Evolutionary conservation across 2,113 vertebrate genomes (phyloP).

Genomic region (Stigmatopora argus): DNA sequence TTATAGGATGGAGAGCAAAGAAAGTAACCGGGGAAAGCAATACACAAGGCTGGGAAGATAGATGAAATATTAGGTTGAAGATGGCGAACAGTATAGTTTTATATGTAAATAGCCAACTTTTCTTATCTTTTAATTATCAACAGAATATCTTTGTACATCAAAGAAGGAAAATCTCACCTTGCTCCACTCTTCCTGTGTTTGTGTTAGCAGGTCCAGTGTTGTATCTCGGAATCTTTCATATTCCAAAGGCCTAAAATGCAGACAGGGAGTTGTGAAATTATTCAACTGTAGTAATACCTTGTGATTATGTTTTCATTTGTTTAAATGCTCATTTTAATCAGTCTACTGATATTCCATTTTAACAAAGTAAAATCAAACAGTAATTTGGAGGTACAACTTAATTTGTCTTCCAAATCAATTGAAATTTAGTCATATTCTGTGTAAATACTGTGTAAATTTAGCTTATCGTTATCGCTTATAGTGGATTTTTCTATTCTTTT

Average conservation of each 20-base stretch:
- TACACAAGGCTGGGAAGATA: not conserved
- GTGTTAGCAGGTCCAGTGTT: constrained; percentile 66
- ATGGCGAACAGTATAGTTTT: not conserved
- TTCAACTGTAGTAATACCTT: not conserved
- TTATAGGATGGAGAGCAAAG: not conserved
- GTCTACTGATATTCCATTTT: too few relatives aligned
- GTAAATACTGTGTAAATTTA: too few relatives aligned
- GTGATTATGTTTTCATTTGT: not conserved
- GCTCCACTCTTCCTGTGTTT: constrained; percentile 81
- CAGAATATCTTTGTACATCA: not conserved
- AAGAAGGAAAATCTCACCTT: constrained; percentile 71
- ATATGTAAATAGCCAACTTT: too few relatives aligned
- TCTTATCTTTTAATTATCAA: too few relatives aligned
- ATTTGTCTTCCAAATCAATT: not conserved
- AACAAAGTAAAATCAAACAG: too few relatives aligned
- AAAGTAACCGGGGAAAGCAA: not conserved
- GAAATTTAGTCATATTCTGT: not conserved
- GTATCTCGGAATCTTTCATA: constrained; percentile 78
- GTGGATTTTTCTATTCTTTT: too few relatives aligned
- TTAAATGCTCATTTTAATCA: not conserved
- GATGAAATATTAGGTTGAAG: not conserved
- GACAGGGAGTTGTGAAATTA: constrained; percentile 5
- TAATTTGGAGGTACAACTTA: not conserved
- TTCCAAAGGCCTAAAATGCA: constrained; percentile 78
- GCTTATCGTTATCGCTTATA: too few relatives aligned